phyloP scores from a whole-genome alignment of 2,888 invertebrate species.

The Pollenia griseotomentosa region DNA sequence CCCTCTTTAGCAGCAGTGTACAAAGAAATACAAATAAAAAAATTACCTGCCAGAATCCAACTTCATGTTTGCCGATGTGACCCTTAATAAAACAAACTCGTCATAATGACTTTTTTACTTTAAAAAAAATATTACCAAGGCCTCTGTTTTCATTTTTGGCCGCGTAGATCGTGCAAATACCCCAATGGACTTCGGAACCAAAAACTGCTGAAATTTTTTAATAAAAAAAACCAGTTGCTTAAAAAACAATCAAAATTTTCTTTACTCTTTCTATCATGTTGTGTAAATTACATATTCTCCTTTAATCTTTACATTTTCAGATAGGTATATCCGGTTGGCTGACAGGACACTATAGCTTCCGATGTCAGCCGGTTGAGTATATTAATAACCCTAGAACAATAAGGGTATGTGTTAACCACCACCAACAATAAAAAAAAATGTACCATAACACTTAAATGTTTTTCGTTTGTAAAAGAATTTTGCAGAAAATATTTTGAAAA shows the following conservation, averaged over 20 bases:
- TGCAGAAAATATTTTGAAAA: conserved; percentile 24
- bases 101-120: too few relatives aligned
- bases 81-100: too few relatives aligned
- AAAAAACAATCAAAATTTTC: neutral
- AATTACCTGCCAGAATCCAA: too few relatives aligned
- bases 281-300: conserved; percentile 50
- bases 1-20: too few relatives aligned
- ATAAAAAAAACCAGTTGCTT: neutral
- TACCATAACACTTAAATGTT: too few relatives aligned
- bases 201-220: neutral
- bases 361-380: conserved; percentile 98
- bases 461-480: conserved; percentile 8
- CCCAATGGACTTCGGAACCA: neutral
- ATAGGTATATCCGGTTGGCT: conserved; percentile 96
- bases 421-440: neutral
- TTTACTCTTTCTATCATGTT: conserved; percentile 4
- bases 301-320: conserved; percentile 85
- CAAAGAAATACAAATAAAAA: too few relatives aligned
- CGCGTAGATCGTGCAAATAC: too few relatives aligned
- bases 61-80: too few relatives aligned
- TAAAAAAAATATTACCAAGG: too few relatives aligned
- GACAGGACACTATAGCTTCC: conserved; percentile 96
- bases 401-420: conserved; percentile 88
- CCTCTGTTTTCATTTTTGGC: too few relatives aligned
- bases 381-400: conserved; percentile 95